phyloP scores from a whole-genome alignment of 2,797 vertebrate genomes.

The Intellagama lesueurii region DNA sequence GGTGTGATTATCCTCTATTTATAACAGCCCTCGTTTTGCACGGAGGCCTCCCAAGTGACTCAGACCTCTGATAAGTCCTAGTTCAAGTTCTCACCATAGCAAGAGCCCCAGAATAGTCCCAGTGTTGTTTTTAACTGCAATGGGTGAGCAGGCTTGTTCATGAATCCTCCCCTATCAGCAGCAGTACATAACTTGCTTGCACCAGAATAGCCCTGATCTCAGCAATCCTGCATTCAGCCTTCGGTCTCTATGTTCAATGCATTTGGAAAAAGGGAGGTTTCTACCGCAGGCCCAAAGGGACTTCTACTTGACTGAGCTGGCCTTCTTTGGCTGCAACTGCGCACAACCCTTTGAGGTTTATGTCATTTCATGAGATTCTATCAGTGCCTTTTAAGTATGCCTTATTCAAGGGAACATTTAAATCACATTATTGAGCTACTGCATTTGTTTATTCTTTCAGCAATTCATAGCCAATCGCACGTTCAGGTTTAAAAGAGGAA shows the following conservation, averaged over 20 bases:
- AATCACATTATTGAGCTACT: background rate
- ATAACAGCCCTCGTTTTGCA: conserved; percentile 70
- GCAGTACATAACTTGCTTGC: conserved; percentile 80
- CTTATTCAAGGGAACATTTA: background rate
- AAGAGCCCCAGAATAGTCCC: conserved; percentile 87
- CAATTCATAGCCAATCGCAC: accelerated
- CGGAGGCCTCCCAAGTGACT: conserved; percentile 53
- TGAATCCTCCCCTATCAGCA: conserved; percentile 93
- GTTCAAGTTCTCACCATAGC: conserved; percentile 84
- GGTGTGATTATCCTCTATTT: conserved; percentile 82
- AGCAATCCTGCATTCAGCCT: conserved; percentile 80
- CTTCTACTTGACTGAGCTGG: conserved; percentile 50
- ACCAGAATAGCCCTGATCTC: conserved; percentile 93
- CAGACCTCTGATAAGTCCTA: conserved; percentile 65
- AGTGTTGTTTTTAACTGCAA: conserved; percentile 92
- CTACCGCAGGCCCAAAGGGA: conserved; percentile 62
- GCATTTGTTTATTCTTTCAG: background rate
- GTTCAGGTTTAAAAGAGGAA: background rate
- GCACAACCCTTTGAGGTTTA: background rate
- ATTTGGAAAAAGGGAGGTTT: conserved; percentile 85
- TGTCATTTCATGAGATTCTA: accelerated
- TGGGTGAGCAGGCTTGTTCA: conserved; percentile 86
- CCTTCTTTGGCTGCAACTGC: background rate
- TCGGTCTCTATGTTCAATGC: conserved; percentile 79
- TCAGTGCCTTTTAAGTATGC: accelerated